A percentile compares a stretch with the other conserved stretches of the same genome.
Conservation (phyloP, 2,797 vertebrate species). For the Sebastes oblongus region DNA sequence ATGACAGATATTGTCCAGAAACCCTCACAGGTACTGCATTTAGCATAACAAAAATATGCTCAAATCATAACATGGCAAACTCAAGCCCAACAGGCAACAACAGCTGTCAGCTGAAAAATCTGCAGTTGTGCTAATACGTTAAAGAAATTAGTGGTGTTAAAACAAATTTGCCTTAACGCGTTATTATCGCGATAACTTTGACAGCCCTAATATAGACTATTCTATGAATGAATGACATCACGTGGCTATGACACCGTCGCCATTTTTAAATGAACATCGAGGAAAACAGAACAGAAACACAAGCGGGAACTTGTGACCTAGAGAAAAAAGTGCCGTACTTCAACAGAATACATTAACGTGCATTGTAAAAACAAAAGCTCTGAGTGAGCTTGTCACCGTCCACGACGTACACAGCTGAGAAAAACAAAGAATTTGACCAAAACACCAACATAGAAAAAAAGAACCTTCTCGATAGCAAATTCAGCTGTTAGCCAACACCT, state of each 20-base stretch:
- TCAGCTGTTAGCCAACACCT: background rate
- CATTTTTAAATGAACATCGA: background rate
- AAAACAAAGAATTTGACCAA: conserved; percentile 16
- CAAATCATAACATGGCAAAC: too few species aligned
- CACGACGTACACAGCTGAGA: background rate
- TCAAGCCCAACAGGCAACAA: too few species aligned
- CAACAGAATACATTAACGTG: background rate
- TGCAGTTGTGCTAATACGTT: too few species aligned
- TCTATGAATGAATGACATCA: background rate
- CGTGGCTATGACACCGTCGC: background rate
- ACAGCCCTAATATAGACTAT: background rate
- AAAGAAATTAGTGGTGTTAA: too few species aligned
- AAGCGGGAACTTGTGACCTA: background rate
- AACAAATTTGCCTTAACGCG: too few species aligned
- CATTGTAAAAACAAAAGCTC: background rate
- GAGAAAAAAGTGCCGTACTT: background rate
- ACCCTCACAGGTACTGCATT: too few species aligned
- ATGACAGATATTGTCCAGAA: too few species aligned
- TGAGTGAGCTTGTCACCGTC: background rate
- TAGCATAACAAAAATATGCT: too few species aligned
- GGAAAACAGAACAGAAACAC: background rate
- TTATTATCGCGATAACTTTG: too few species aligned
- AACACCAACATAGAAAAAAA: background rate
- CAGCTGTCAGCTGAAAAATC: too few species aligned
- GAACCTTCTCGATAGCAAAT: background rate